Base-by-base conservation (phyloP, 2,888 invertebrate species). In the Automeris io region DNA sequence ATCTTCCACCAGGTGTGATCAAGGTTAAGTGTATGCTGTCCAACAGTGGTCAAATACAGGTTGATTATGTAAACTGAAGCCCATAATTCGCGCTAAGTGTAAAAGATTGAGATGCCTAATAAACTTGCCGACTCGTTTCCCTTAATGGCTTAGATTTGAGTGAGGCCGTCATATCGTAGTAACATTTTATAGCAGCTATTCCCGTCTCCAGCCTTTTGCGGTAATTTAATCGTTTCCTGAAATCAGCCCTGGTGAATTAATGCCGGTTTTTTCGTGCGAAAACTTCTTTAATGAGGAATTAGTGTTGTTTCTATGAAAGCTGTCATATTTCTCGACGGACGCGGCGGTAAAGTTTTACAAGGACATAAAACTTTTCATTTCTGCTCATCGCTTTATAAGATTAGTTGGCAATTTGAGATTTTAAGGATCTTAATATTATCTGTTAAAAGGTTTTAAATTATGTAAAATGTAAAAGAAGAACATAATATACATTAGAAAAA, bases 181-280 rank as follows among this genome's bases (percentile, higher is more conserved):
- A 58, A 58, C 52, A 47, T 55, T 71, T 77, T 73, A 76, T 62
- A 52, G 61, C 64, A 47, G 61, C 57, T 60, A 70, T 74, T 65
- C 61, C 58, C 46, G 53, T 60, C 45, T 62, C 64, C 65, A 61
- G 61, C 60, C 55, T 64, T 75, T 70, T 71, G 70, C 65, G 71
- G 71, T 74, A 74, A 82, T 78, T 75, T 77, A 73, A 81, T 76
- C 65, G 70, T 51, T 70, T 66, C 59, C 64, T 47, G 56, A 61
- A 66, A 61, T 37, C 12, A 11, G 47, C 35, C 46, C 33, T 33
- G 41, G 45, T 37, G 51, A 51, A 64, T 64, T 65, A 60, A 57
- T 58, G 53, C 37, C 41, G 43, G 41, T 45, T 57, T 59, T 63
- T 66, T 47, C 51, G 46, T 42, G 40, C 43, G 49, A 43, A 37